These are phyloP conservation scores for Apoderus coryli DNA, from an alignment of 2,888 invertebrate genomes.

Conservation along the genomic window DNA sequence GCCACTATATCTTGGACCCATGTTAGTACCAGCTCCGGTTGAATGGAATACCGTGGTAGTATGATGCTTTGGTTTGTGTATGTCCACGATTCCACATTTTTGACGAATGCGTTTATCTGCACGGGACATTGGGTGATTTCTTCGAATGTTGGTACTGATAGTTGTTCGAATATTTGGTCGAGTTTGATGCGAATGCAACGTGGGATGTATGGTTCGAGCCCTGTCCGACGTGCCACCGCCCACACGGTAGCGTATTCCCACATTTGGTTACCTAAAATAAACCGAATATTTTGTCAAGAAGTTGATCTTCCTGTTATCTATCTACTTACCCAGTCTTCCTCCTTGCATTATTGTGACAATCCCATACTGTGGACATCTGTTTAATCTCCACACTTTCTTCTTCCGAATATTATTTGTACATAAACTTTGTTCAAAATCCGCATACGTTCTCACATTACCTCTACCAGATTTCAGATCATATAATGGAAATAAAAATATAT, in stretches of 20 bases:
- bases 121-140: conserved; percentile 40
- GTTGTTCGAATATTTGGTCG: conserved; percentile 38
- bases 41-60: conserved; percentile 37
- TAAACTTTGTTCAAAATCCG: conserved; percentile 39
- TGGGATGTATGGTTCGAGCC: conserved; percentile 35
- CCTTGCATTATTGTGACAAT: conserved; percentile 34
- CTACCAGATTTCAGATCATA: conserved; percentile 33
- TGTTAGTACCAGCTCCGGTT: conserved; percentile 38
- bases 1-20: conserved; percentile 41
- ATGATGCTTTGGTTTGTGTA: conserved; percentile 42
- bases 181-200: conserved; percentile 37
- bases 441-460: conserved; percentile 33
- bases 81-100: conserved; percentile 38
- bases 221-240: conserved; percentile 34
- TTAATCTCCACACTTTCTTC: conserved; percentile 28
- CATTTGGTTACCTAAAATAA: conserved; percentile 33
- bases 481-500: conserved; percentile 43
- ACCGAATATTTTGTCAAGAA: no score
- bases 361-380: conserved; percentile 33
- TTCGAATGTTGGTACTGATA: conserved; percentile 39
- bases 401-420: conserved; percentile 36
- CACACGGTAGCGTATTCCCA: conserved; percentile 38
- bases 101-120: conserved; percentile 34
- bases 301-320: no score
- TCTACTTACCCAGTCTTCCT: conserved; percentile 30